Conservation (phyloP, 1,140 invertebrate species). For the Drosophila pandora region DNA sequence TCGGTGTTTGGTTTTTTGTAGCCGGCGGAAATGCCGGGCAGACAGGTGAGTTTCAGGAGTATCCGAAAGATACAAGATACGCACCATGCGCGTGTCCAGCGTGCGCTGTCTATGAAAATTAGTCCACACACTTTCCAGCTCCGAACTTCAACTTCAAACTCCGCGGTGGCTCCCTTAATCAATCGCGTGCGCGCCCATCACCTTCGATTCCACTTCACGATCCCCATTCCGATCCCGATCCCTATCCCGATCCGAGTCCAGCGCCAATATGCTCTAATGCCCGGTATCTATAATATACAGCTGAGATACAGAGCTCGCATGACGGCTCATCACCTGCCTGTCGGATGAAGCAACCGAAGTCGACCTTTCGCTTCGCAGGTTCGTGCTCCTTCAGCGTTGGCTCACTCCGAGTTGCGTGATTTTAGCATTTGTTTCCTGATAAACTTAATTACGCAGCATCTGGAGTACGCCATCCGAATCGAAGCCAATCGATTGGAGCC, state of each 20-base stretch:
- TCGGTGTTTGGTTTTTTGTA: conserved; percentile 22
- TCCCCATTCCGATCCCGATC: conserved; percentile 4
- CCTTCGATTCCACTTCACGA: conserved; percentile 19
- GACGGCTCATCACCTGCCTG: conserved; percentile 77
- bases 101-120: conserved; percentile 72
- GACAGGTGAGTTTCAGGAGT: conserved; percentile 67
- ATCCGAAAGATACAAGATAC: conserved; percentile 32
- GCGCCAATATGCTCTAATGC: conserved; percentile 57
- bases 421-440: conserved; percentile 83
- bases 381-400: conserved; percentile 35
- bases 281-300: conserved; percentile 45
- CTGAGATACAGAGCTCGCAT: conserved; percentile 49
- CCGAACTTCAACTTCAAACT: neutral
- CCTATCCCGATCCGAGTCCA: conserved; percentile 1
- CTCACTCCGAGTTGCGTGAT: conserved; percentile 71
- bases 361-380: conserved; percentile 36
- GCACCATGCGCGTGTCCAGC: conserved; percentile 68
- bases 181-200: conserved; percentile 66
- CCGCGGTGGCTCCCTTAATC: conserved; percentile 54
- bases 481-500: conserved; percentile 28
- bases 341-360: conserved; percentile 79
- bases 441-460: conserved; percentile 68
- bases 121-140: conserved; percentile 33
- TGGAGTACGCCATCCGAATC: conserved; percentile 31
- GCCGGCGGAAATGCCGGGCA: conserved; percentile 67